Evolutionary conservation across 1,140 invertebrate genomes (phyloP), one percentile per base, ranked within the genome.

Genomic region (Panagrolaimus sp.): DNA sequence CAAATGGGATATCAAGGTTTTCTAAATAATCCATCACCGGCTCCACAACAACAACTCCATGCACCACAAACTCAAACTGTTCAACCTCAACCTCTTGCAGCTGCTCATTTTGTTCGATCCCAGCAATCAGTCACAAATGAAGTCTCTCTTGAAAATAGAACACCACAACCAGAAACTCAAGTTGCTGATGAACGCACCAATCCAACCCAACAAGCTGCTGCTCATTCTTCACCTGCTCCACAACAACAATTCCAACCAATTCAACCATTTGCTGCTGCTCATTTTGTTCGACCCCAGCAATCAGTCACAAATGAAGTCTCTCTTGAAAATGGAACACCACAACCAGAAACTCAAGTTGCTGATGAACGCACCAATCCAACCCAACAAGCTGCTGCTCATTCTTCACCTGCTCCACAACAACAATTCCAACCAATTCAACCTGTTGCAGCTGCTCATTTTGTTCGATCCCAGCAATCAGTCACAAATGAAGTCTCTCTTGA

Each of bases 151-250:
- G 21, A 21, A 21, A 12, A 12, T 21, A 10, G 12, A 1, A 28
- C 52, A 14, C 52, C 52, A 58, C 52, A 58, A 26, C 14, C 52
- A 21, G 52, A 58, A 24, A 26, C 15, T n/a, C 52, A 58, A 58
- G 52, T 21, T 21, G 28, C 10, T 24, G 15, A 26, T 21, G 17
- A 10, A n/a, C 14, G 21, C 21, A 58, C 15, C 0, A 38, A 38
- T 38, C 7, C 32, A 38, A 38, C 32, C 7, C 32, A 38, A 38
- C 52, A 14, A 28, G 0, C 17, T 21, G 26, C 48, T 12, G 14
- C 52, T 5, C 52, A 58, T 8, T n/a, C 52, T 4, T 58, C 52
- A 17, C 10, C 52, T 3, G 12, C 12, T 58, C 52, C 52, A 10
- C 52, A 58, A 26, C 52, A 58, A 38, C 32, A n/a, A n/a, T 7